phyloP scores from a whole-genome alignment of 2,113 vertebrate species.

The Sebastes schlegelii region DNA sequence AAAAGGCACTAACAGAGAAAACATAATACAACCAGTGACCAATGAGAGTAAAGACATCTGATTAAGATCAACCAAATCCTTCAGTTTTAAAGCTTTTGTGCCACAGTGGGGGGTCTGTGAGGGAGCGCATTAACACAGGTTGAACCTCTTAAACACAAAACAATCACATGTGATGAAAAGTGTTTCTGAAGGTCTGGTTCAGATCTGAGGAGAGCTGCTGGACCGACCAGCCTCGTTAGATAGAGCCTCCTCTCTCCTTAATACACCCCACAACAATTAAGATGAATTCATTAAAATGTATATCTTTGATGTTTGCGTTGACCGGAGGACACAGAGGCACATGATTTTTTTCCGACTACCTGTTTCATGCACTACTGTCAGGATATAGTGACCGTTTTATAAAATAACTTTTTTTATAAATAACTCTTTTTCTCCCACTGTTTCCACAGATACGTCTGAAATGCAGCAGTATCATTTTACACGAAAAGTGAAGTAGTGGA shows the following conservation, averaged over 20 bases:
- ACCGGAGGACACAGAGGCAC: not conserved
- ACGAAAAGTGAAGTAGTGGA: not conserved
- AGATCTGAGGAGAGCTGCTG: constrained; percentile 10
- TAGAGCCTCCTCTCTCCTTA: not conserved
- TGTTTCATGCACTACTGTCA: too few relatives aligned
- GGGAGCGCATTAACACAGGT: constrained; percentile 12
- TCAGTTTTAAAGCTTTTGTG: constrained; percentile 43
- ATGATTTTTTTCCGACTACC: too few relatives aligned
- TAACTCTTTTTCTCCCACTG: too few relatives aligned
- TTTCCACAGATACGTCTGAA: not conserved
- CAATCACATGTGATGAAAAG: constrained; percentile 34
- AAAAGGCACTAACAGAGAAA: constrained; percentile 40
- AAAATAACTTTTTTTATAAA: too few relatives aligned
- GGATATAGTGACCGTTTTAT: too few relatives aligned
- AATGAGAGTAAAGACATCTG: constrained; percentile 62
- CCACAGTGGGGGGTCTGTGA: constrained; percentile 16
- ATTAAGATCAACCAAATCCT: constrained; percentile 60
- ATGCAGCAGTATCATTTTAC: not conserved
- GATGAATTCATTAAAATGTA: not conserved
- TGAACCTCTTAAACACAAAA: constrained; percentile 17
- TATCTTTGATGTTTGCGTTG: not conserved
- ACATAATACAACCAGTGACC: constrained; percentile 29
- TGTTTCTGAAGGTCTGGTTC: constrained; percentile 20
- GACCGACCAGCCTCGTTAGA: not conserved
- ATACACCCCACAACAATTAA: not conserved